Percentiles rank a stretch among this genome's conserved stretches.
Evolutionary conservation across 2,797 vertebrate genomes (phyloP).

Genomic region (Megaceryle alcyon): DNA sequence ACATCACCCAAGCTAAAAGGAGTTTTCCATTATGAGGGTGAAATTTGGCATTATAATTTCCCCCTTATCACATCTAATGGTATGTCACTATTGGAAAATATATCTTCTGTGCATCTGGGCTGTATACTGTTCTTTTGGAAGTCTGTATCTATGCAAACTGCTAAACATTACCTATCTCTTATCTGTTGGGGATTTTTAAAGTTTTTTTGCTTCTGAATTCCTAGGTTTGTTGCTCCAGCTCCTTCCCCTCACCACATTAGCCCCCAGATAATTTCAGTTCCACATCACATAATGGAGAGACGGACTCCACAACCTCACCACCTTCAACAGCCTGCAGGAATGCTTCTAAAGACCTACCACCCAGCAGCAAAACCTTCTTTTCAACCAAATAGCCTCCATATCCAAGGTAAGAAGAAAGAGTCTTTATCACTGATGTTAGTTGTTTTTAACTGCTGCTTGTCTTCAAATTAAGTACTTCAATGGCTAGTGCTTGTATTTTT

Average conservation of each 20-base stretch:
- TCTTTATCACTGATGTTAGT: not conserved
- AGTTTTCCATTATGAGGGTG: not conserved
- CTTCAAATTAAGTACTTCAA: not conserved
- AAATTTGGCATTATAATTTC: not conserved
- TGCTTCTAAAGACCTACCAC: slow-evolving; percentile 74
- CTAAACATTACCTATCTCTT: not conserved
- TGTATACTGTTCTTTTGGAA: not conserved
- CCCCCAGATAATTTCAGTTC: slow-evolving; percentile 67
- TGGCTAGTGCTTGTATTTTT: not conserved
- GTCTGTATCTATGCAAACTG: not conserved
- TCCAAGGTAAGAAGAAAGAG: slow-evolving; percentile 76
- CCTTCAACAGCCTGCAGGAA: slow-evolving; percentile 60
- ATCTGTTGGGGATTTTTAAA: not conserved
- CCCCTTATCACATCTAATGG: not conserved
- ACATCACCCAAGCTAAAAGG: not conserved
- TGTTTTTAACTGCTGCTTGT: not conserved
- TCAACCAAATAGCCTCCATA: slow-evolving; percentile 76
- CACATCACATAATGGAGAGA: slow-evolving; percentile 70
- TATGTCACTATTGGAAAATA: not conserved
- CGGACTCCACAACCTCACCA: slow-evolving; percentile 61
- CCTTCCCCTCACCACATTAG: slow-evolving; percentile 78
- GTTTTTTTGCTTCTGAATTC: slow-evolving; percentile 28
- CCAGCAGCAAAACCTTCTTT: slow-evolving; percentile 64
- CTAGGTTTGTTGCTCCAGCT: slow-evolving; percentile 73
- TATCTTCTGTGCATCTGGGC: not conserved